These are phyloP conservation scores for Heterodera schachtii DNA, from an alignment of 1,140 invertebrate species.

Conservation along the genomic window DNA sequence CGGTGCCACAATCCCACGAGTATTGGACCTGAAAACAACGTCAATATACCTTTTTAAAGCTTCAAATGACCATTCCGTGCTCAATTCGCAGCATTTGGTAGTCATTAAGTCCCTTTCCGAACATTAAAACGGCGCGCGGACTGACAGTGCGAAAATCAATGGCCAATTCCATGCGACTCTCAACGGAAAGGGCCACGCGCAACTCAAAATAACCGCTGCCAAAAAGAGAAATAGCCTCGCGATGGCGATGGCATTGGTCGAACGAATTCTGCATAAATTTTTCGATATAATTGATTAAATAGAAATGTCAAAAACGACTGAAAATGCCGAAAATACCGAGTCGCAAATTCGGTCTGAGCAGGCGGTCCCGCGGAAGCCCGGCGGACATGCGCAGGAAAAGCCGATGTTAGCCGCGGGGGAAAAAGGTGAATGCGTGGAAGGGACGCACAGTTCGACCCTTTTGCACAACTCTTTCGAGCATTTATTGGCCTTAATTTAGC, in stretches of 20 bases:
- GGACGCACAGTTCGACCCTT: neutral
- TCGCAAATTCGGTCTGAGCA: neutral
- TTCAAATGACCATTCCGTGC: constrained; percentile 12
- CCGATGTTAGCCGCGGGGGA: constrained; percentile 66
- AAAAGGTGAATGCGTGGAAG: constrained; percentile 67
- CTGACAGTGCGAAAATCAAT: constrained; percentile 82
- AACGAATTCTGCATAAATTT: neutral
- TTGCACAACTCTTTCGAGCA: constrained; percentile 64
- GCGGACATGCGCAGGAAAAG: constrained; percentile 75
- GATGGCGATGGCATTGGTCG: neutral
- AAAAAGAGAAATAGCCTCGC: constrained; percentile 76
- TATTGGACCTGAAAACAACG: constrained; percentile 73
- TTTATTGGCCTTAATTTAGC: constrained; percentile 30
- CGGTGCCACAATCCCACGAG: constrained; percentile 84
- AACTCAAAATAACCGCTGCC: constrained; percentile 84
- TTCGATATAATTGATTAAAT: too few species aligned
- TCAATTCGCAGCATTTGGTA: constrained; percentile 83
- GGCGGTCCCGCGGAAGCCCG: constrained; percentile 49
- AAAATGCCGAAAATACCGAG: neutral
- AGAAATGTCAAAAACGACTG: too few species aligned
- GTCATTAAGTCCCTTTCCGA: constrained; percentile 81
- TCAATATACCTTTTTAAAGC: too few species aligned
- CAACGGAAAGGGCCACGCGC: constrained; percentile 76
- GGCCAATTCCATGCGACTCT: constrained; percentile 79
- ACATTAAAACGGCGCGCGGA: constrained; percentile 82